A percentile compares a stretch with the other conserved stretches of the same genome.
Evolutionary conservation across 2,888 invertebrate species (phyloP).

Genomic region (Trachelus tabidus): DNA sequence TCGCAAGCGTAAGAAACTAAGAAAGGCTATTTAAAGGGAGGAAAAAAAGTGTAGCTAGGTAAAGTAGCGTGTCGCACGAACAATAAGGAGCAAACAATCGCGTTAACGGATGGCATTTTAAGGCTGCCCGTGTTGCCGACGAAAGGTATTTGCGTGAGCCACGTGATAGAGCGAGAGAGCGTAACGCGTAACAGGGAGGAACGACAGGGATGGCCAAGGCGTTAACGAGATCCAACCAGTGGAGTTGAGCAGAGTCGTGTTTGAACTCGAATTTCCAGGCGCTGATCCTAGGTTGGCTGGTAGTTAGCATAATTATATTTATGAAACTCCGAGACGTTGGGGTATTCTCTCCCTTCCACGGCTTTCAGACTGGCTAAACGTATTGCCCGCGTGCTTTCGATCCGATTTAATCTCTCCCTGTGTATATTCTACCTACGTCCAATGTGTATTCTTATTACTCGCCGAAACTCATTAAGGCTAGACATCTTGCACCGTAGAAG

Average conservation of each 20-base stretch:
- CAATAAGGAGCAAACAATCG: constrained; percentile 20
- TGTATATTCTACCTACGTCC: not conserved
- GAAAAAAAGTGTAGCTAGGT: not conserved
- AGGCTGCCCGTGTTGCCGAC: constrained; percentile 8
- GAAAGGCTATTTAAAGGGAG: not conserved
- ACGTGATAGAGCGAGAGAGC: constrained; percentile 7
- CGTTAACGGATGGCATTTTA: constrained; percentile 15
- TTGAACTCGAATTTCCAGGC: constrained; percentile 43
- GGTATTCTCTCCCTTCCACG: constrained; percentile 2
- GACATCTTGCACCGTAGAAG: not conserved
- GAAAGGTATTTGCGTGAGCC: not conserved
- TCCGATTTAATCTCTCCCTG: constrained; percentile 43
- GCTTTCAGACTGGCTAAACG: constrained; percentile 32
- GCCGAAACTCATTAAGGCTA: not conserved
- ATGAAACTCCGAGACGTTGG: constrained; percentile 57
- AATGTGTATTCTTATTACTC: not conserved
- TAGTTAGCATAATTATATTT: constrained; percentile 68
- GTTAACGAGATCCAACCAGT: constrained; percentile 31
- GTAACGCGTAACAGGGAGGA: constrained; percentile 12
- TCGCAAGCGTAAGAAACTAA: not conserved
- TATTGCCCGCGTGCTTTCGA: constrained; percentile 41
- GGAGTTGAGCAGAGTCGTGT: constrained; percentile 35
- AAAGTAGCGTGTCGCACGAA: not conserved
- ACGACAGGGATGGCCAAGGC: constrained; percentile 12
- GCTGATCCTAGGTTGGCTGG: constrained; percentile 49